Base-by-base conservation (phyloP, 2,113 vertebrate genomes). In the Spizaetus ornatus region DNA sequence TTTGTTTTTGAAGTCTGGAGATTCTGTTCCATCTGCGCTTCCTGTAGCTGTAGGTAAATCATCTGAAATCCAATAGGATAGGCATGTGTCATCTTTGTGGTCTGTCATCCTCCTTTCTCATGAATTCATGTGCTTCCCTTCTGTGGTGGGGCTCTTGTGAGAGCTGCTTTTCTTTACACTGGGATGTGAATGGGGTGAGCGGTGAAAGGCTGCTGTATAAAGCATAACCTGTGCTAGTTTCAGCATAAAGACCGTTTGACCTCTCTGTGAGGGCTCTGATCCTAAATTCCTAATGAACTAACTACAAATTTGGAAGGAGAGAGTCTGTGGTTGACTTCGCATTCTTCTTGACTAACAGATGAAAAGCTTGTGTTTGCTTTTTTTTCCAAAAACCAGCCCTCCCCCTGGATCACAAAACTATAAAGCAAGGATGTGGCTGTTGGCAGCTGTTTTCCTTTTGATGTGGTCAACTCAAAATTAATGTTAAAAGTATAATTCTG, bases 391-490 rank as follows among this genome's bases (percentile, higher is more conserved):
- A 78, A 52, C 4, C 21, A 42, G 1, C 20, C 36, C 36, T 6
- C 10, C 69, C n/a, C 21, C 25, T 21, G 32, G 9, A 19, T 69
- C 53, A 48, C 72, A 78, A 58, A 40, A n/a, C 84, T 89, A 11
- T 36, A 82, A 84, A 91, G 77, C 34, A 21, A 74, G 65, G 89
- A 89, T 76, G 84, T 72, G 72, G 76, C 71, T 42, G 2, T 73
- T 86, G 80, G 76, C 94, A 77, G 45, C 53, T 32, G 9, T 23
- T 89, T 62, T 55, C 58, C 65, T 89, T 94, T 84, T 94, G 87
- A 91, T 90, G 94, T 69, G 93, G 90, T 61, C 73, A 55, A 14
- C 50, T 83, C 19, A 65, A 90, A 86, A 87, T 84, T 56, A 70
- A 73, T 71, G 43, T 62, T 80, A 42, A 55, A 83, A 76, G n/a